A percentile compares a stretch with the other conserved stretches of the same genome.
phyloP scores from a whole-genome alignment of 2,888 invertebrate genomes.

The Linnaemya tessellans region DNA sequence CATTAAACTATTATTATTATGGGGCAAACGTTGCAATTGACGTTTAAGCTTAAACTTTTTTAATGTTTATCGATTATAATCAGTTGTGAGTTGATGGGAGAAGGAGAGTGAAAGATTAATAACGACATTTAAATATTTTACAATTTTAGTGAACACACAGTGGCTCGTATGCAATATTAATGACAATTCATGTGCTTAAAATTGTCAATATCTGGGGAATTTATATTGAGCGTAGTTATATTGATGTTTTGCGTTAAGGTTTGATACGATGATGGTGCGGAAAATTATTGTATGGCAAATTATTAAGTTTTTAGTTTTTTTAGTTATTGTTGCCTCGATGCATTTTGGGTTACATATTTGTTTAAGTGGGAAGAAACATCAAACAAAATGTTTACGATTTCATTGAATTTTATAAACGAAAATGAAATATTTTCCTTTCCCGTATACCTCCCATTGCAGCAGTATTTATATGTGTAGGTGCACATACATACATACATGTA shows the following conservation, averaged over 20 bases:
- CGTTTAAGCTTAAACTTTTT: constrained; percentile 29
- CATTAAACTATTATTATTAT: constrained; percentile 74
- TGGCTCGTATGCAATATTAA: not conserved
- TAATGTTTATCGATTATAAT: constrained; percentile 55
- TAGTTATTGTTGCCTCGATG: constrained; percentile 16
- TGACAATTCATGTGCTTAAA: constrained; percentile 14
- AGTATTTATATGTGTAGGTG: too few relatives aligned
- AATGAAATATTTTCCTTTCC: too few relatives aligned
- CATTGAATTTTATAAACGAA: too few relatives aligned
- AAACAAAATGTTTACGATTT: too few relatives aligned
- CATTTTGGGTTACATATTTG: not conserved
- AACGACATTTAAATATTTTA: constrained; percentile 52
- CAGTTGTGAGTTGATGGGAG: not conserved
- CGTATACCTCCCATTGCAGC: too few relatives aligned
- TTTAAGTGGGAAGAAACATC: too few relatives aligned
- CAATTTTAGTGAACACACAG: constrained; percentile 35
- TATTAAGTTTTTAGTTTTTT: constrained; percentile 4
- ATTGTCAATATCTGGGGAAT: constrained; percentile 17
- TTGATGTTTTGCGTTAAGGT: not conserved
- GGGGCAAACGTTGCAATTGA: constrained; percentile 46
- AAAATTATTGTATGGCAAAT: constrained; percentile 3
- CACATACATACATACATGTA: too few relatives aligned
- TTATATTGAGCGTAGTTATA: not conserved
- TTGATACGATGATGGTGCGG: not conserved
- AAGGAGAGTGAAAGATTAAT: not conserved